Conservation (phyloP, 2,797 vertebrate genomes). For the Anabacerthia variegaticeps region DNA sequence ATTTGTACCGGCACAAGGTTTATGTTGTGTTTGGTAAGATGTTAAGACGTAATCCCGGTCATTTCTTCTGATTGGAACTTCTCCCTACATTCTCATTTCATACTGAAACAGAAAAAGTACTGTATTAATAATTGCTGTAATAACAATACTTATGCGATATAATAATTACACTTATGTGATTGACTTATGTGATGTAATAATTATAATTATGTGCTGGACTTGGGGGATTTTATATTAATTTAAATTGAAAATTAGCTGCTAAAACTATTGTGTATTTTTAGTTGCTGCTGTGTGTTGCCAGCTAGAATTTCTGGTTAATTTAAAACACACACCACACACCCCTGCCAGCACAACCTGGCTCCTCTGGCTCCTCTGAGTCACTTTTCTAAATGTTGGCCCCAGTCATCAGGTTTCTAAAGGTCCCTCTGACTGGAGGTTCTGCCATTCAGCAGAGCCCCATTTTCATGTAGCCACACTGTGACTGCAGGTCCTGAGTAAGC, state of each 20-base stretch:
- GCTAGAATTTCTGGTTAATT: background rate
- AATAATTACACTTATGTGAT: background rate
- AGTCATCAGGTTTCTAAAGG: background rate
- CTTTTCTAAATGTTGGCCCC: background rate
- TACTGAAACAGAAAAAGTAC: background rate
- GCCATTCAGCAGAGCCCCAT: fast-evolving
- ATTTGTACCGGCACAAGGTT: background rate
- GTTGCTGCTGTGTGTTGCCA: background rate
- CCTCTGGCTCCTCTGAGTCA: background rate
- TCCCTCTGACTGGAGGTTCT: background rate
- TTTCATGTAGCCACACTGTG: fast-evolving
- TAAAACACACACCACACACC: background rate
- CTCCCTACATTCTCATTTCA: fast-evolving
- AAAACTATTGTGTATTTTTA: background rate
- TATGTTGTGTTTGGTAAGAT: fast-evolving
- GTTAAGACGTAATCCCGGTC: background rate
- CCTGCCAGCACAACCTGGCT: background rate
- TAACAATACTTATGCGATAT: background rate
- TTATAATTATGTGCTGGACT: background rate
- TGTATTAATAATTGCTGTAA: background rate
- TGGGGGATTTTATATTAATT: background rate
- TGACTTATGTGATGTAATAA: background rate
- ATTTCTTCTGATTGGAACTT: background rate
- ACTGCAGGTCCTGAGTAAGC: background rate
- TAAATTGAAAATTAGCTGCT: background rate